A percentile compares a stretch with the other conserved stretches of the same genome.
Evolutionary conservation across 2,888 invertebrate species (phyloP).

Genomic region (Conus canariensis): DNA sequence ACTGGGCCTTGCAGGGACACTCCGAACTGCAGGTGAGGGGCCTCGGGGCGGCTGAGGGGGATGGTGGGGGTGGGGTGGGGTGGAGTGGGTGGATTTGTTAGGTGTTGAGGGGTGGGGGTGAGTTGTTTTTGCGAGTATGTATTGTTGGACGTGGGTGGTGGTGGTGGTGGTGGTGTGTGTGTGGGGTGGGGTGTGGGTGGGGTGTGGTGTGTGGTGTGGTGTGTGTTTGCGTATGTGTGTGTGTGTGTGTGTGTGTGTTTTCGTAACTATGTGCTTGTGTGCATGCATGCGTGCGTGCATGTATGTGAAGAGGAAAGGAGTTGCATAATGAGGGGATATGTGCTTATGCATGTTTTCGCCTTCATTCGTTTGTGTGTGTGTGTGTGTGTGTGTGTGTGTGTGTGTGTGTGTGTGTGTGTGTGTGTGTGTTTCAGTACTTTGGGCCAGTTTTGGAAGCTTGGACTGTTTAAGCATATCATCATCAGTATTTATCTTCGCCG

Average conservation of each 20-base stretch:
- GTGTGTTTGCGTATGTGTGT: not conserved
- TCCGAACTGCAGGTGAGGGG: constrained; percentile 53
- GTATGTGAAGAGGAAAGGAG: not conserved
- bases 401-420: constrained; percentile 8
- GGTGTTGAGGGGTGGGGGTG: not conserved
- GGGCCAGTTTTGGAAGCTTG: too few relatives aligned
- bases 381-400: not conserved
- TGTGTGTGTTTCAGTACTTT: too few relatives aligned
- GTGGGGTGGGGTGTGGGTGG: not conserved
- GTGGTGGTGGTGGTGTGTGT: not conserved
- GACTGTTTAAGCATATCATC: too few relatives aligned
- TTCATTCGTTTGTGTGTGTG: not conserved
- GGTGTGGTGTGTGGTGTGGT: not conserved
- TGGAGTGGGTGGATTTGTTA: not conserved
- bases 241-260: not conserved
- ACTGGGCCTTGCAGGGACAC: constrained; percentile 66
- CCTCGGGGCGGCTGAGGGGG: not conserved
- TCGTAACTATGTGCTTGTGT: not conserved
- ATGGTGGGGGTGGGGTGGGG: not conserved
- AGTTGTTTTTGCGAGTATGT: too few relatives aligned
- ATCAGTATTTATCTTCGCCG: too few relatives aligned
- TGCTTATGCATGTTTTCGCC: not conserved
- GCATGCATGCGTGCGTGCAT: not conserved
- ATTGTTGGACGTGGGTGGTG: not conserved
- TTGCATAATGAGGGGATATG: not conserved